Evolutionary conservation across 2,888 invertebrate species (phyloP), one percentile per base, ranked within the genome.

Genomic region (Lasioglossum lativentre): DNA sequence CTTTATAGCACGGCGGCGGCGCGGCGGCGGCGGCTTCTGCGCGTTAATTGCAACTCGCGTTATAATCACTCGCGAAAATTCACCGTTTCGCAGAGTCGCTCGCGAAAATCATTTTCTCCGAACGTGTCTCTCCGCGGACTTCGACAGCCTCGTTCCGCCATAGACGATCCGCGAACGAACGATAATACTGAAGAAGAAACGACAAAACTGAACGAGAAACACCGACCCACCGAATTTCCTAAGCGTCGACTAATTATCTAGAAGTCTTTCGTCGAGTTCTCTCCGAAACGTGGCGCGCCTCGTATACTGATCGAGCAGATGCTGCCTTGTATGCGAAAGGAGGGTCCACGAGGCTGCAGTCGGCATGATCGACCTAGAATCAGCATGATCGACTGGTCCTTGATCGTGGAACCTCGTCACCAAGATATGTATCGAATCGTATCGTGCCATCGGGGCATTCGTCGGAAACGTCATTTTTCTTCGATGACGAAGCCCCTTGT

Each of bases 361-460:
- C 52, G 23, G 23, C 52, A 10, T 23, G 34, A 19, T 38, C 68
- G 34, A 23, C 68, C 38, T 4, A 16, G 16, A 45, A 45, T 47
- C 47, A 16, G 23, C 47, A 23, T 52, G 34, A 8, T 38, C 68
- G 30, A 23, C 68, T 34, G 66, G 45, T 27, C 73, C 10, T 52
- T 0, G 70, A 14, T 45, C 47, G 30, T 38, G 27, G 59, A 42
- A 56, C 79, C 85, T 77, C 74, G 75, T 45, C 71, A 74, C 52
- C 76, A 85, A 75, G 88, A 88, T 87, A 87, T 83, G 87, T 85
- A 78, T 75, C 72, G 63, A 75, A 83, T 82, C 80, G 83, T 88
- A 87, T 88, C 72, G 56, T 72, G n/a, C 40, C 59, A 23, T 27
- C n/a, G 52, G 52, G n/a, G 52, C 27, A 27, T 34, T 23, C 40